Evolutionary conservation across 2,888 invertebrate genomes (phyloP).

Genomic region (Mayetiola destructor): DNA sequence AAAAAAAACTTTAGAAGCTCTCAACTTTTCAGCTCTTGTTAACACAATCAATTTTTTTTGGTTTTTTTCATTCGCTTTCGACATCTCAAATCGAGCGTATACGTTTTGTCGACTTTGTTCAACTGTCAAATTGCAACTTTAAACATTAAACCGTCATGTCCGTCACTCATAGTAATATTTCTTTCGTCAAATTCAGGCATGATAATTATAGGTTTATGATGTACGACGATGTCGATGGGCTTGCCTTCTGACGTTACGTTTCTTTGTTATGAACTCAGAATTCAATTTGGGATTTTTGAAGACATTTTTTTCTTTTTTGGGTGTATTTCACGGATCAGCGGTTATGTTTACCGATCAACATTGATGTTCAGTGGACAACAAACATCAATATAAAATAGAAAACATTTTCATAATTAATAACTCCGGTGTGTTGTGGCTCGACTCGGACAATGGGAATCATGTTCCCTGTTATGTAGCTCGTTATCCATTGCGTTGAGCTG

Average conservation of each 20-base stretch:
- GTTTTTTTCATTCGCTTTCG: background rate
- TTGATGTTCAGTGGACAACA: too few relatives aligned
- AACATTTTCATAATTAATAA: constrained; percentile 12
- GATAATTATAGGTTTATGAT: constrained; percentile 3
- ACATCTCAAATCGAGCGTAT: background rate
- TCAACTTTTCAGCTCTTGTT: constrained; percentile 1
- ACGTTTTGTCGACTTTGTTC: background rate
- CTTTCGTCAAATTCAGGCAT: background rate
- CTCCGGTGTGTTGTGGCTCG: background rate
- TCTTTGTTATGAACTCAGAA: constrained; percentile 3
- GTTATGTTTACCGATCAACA: too few relatives aligned
- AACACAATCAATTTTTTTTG: background rate
- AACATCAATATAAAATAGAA: too few relatives aligned
- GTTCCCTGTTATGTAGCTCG: background rate
- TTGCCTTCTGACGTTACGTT: background rate
- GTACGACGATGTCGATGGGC: background rate
- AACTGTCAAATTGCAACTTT: too few relatives aligned
- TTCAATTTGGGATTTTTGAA: background rate
- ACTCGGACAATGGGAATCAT: background rate
- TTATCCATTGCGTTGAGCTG: background rate
- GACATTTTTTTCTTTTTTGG: too few relatives aligned
- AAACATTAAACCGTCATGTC: too few relatives aligned
- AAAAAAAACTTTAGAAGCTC: background rate
- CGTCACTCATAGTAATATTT: too few relatives aligned
- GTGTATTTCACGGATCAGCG: too few relatives aligned